Evolutionary conservation across 2,888 invertebrate genomes (phyloP), one percentile per base, ranked within the genome.

Genomic region (Xestia xanthographa): DNA sequence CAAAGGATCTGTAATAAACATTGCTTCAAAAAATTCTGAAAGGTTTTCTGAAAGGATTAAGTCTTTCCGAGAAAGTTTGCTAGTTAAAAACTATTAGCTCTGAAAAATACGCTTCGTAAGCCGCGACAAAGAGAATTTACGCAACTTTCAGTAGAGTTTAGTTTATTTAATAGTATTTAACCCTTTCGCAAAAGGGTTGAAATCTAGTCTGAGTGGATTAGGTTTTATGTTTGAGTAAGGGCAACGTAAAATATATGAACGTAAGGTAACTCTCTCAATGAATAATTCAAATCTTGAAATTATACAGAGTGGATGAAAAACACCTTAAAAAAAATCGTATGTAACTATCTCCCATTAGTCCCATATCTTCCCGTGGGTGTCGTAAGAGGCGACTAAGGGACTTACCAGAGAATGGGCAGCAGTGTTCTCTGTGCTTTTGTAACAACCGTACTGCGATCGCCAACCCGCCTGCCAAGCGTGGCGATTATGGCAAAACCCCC

Each of bases 11-110:
- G 41, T 50, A 50, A 34, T 17, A 69, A 78, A 70, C 34, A 50
- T 34, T 22, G 3, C 22, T 8, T 70, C 20, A 70, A 70, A 60
- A 78, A 66, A 11, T 22, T 78, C 20, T 45, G 53, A 77, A n/a
- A 63, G 22, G 48, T 11, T 50, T 50, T 22, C 9, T 48, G 8
- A 48, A 48, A 48, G 48, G 9, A 50, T 56, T 50, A 48, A 29
- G n/a, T 12, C 22, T 14, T 41, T 58, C 4, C 2, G 1, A 58
- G n/a, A 12, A 29, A 45, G 4, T n/a, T 48, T 1, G 9, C 9
- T 65, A 74, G n/a, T 43, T 26, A 29, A 14, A 34, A 26, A 45
- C 34, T 2, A 45, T 12, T 22, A 29, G 6, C 12, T 63, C 22
- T 2, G 38, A 50, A 26, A 56, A 53, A 75, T 65, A 65, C 26